A percentile compares a stretch with the other conserved stretches of the same genome.
These are phyloP conservation scores for Agrochola lota DNA, from an alignment of 2,888 invertebrate genomes.

Conservation along the genomic window DNA sequence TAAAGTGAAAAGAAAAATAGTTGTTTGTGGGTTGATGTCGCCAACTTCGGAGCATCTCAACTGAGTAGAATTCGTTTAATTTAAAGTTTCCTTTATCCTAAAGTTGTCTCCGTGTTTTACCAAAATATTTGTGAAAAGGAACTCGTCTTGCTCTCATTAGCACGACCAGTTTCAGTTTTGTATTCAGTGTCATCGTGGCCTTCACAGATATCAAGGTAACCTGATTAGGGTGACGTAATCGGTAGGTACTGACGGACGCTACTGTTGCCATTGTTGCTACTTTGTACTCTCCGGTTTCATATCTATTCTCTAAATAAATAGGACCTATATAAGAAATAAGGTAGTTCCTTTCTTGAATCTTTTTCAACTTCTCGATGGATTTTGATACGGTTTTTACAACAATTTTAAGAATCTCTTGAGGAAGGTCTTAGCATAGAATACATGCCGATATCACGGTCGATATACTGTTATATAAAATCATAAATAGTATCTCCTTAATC, in stretches of 20 bases:
- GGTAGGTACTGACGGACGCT: background rate
- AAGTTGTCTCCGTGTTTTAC: background rate
- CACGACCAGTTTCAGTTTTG: conserved; percentile 16
- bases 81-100: background rate
- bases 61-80: background rate
- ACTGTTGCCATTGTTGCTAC: background rate
- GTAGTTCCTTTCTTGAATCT: background rate
- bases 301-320: conserved; percentile 16
- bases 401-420: background rate
- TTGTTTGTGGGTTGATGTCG: background rate
- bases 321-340: background rate
- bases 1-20: background rate
- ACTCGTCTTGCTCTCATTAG: conserved; percentile 2
- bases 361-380: background rate
- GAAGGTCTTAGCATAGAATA: background rate
- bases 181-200: conserved; percentile 30
- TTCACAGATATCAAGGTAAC: conserved; percentile 44
- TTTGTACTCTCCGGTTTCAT: background rate
- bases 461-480: conserved; percentile 1
- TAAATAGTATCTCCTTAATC: background rate
- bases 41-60: background rate
- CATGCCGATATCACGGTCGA: background rate
- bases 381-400: background rate
- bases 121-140: conserved; percentile 4
- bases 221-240: conserved; percentile 42